These are phyloP conservation scores for Eupithecia vulgata DNA, from an alignment of 2,888 invertebrate genomes.

Conservation along the genomic window DNA sequence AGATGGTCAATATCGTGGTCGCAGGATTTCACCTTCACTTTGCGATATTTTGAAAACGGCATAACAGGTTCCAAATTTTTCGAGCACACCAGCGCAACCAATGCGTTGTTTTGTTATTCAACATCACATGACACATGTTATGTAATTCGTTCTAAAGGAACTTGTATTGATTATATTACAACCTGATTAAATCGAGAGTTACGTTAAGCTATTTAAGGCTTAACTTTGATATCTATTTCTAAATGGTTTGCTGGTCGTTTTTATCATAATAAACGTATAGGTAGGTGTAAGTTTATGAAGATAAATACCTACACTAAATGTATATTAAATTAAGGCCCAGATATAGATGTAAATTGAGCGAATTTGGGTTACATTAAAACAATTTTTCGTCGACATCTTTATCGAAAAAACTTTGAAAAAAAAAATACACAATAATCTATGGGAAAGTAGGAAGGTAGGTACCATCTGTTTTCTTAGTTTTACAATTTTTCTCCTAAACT, in stretches of 20 bases:
- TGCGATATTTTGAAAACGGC: background rate
- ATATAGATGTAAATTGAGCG: no score
- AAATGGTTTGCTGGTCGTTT: background rate
- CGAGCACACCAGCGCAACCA: background rate
- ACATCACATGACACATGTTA: background rate
- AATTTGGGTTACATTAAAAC: no score
- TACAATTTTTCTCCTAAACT: no score
- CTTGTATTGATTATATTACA: background rate
- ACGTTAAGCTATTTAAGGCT: background rate
- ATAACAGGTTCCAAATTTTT: background rate
- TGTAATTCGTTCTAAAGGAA: background rate
- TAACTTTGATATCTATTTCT: background rate
- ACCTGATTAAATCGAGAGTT: background rate
- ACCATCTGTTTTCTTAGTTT: no score
- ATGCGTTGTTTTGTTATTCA: background rate
- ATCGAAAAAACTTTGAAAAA: no score
- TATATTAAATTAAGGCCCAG: no score
- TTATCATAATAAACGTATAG: no score
- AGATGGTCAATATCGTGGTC: background rate
- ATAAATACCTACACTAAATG: no score
- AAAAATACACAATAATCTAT: no score
- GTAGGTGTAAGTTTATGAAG: no score
- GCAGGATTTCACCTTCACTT: background rate
- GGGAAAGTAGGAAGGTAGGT: no score
- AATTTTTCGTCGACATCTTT: no score